Evolutionary conservation across 2,797 vertebrate genomes (phyloP).

Genomic region (Xiphorhynchus erythropygius): DNA sequence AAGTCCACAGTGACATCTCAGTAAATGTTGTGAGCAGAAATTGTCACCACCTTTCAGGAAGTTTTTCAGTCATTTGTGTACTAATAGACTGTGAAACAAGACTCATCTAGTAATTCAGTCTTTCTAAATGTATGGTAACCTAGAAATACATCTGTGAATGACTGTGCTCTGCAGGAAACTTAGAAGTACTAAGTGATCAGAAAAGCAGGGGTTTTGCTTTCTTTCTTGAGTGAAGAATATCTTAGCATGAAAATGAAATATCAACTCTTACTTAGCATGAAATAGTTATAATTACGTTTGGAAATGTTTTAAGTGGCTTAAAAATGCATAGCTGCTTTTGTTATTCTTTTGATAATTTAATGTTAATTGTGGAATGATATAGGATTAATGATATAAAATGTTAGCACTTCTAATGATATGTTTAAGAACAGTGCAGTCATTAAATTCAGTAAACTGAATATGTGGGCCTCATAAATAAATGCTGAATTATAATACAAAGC

Average conservation of each 20-base stretch:
- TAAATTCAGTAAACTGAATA: slow-evolving; percentile 17
- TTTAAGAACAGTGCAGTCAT: slow-evolving; percentile 40
- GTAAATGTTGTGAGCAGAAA: neutral
- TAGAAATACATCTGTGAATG: neutral
- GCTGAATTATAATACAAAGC: slow-evolving; percentile 51
- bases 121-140: neutral
- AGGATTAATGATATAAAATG: slow-evolving; percentile 13
- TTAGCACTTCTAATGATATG: slow-evolving; percentile 31
- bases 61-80: neutral
- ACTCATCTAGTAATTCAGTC: neutral
- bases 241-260: neutral
- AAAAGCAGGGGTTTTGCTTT: neutral
- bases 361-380: neutral
- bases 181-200: neutral
- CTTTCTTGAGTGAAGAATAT: neutral
- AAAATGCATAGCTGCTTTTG: neutral
- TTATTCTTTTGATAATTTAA: slow-evolving; percentile 21
- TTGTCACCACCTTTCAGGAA: neutral
- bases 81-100: neutral
- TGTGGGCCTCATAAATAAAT: slow-evolving; percentile 41
- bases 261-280: neutral
- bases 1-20: neutral
- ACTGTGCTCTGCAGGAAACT: neutral
- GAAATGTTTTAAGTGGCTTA: neutral
- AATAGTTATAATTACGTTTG: neutral